Percentiles rank a stretch among this genome's conserved stretches.
Conservation (phyloP, 2,888 invertebrate genomes). For the Drosophila mercatorum region DNA sequence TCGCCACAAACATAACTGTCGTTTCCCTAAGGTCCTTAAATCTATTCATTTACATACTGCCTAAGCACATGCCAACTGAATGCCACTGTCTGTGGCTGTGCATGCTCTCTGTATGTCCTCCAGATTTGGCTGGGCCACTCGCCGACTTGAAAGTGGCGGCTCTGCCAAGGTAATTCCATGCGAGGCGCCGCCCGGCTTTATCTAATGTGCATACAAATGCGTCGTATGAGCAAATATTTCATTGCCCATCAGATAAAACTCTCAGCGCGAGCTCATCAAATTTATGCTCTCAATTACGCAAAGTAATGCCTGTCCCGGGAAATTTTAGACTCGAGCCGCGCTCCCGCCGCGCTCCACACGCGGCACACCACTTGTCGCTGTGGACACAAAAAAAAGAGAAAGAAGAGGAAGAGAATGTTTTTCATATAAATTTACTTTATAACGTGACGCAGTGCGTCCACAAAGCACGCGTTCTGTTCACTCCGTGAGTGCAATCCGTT, state of each 20-base stretch:
- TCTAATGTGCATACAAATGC: conserved; percentile 47
- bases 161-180: conserved; percentile 15
- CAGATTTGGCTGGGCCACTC: conserved; percentile 9
- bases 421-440: conserved; percentile 21
- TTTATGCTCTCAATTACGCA: conserved; percentile 66
- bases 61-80: conserved; percentile 33
- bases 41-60: conserved; percentile 44
- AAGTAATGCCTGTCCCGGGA: conserved; percentile 60
- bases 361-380: conserved; percentile 44
- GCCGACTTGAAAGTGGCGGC: conserved; percentile 9
- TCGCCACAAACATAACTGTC: conserved; percentile 36
- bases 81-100: conserved; percentile 15
- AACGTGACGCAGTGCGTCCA: conserved; percentile 37
- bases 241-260: conserved; percentile 49
- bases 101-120: conserved; percentile 1
- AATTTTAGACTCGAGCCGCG: neutral
- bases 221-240: conserved; percentile 42
- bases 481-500: conserved; percentile 24
- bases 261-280: conserved; percentile 55
- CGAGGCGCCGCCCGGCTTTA: conserved; percentile 6
- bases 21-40: conserved; percentile 38
- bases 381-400: conserved; percentile 4
- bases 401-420: conserved; percentile 2
- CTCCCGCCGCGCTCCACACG: neutral
- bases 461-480: neutral